A percentile compares a stretch with the other conserved stretches of the same genome.
Conservation (phyloP, 2,797 vertebrate genomes). For the Sebastes itinus region DNA sequence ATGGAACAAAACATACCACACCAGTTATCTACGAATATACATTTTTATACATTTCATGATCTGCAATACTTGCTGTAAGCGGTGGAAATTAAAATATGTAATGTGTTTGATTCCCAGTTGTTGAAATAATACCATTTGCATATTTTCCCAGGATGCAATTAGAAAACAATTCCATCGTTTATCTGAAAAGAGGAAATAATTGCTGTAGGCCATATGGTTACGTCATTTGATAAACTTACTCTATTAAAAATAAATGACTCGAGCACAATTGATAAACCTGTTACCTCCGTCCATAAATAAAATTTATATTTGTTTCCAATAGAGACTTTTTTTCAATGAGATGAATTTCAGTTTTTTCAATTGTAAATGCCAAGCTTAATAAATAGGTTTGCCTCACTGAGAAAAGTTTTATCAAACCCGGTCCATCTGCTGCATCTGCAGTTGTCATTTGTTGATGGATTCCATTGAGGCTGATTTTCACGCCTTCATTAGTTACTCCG, state of each 20-base stretch:
- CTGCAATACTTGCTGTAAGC: background rate
- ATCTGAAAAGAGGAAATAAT: background rate
- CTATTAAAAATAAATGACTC: background rate
- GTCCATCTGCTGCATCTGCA: constrained; percentile 1
- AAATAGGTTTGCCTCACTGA: background rate
- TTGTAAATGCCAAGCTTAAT: background rate
- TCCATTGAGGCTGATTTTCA: background rate
- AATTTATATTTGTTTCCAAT: background rate
- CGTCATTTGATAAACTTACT: background rate
- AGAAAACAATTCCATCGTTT: background rate
- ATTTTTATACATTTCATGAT: background rate
- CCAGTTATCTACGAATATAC: background rate
- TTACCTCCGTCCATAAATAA: background rate
- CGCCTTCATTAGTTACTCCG: background rate
- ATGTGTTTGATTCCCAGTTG: background rate
- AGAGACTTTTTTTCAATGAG: background rate
- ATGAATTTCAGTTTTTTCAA: background rate
- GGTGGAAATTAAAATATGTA: background rate
- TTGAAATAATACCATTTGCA: background rate
- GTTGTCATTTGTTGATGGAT: background rate
- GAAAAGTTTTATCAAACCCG: background rate
- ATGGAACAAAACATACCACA: background rate
- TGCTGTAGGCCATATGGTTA: background rate
- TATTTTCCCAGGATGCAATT: background rate
- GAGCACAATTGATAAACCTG: background rate